Conservation (phyloP, 2,888 invertebrate genomes). For the Zele albiditarsus region DNA sequence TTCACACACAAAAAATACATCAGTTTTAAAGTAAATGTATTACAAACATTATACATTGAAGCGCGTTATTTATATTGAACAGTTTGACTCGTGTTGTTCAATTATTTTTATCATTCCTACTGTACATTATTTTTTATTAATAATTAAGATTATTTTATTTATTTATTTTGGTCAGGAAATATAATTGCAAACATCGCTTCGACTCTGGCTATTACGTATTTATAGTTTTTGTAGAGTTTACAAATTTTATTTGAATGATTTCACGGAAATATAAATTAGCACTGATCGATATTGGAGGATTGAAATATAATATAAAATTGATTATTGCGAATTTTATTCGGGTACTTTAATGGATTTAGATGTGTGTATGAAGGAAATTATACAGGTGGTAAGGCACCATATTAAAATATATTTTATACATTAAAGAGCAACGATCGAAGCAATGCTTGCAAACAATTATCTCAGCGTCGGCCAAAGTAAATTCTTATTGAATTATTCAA, state of each 20-base stretch:
- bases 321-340: background rate
- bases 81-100: background rate
- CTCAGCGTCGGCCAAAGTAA: background rate
- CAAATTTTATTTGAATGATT: background rate
- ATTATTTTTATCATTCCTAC: background rate
- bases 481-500: background rate
- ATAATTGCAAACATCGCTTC: slow-evolving; percentile 1
- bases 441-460: slow-evolving; percentile 21
- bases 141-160: background rate
- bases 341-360: background rate
- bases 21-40: background rate
- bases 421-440: background rate
- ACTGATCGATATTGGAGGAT: background rate
- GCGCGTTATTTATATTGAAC: background rate
- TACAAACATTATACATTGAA: background rate
- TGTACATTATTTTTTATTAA: slow-evolving; percentile 11
- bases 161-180: background rate
- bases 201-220: background rate
- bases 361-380: background rate
- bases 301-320: background rate
- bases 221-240: background rate
- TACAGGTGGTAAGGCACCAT: slow-evolving; percentile 41
- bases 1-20: background rate
- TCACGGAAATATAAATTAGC: background rate
- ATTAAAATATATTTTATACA: slow-evolving; percentile 14